phyloP scores from a whole-genome alignment of 2,797 vertebrate species.

The Erpetoichthys calabaricus region DNA sequence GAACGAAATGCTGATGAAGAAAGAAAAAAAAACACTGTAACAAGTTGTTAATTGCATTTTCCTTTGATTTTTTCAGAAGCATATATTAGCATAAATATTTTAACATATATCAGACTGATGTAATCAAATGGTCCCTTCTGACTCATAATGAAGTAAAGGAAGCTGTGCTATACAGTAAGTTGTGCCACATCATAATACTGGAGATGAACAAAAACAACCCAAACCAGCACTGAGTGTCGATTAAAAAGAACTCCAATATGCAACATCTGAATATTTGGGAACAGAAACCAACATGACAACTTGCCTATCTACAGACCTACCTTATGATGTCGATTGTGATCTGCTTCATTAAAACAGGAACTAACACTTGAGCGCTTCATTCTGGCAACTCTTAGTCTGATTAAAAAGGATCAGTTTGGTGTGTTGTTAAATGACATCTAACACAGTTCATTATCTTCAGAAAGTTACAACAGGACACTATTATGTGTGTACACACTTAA shows the following conservation, averaged over 20 bases:
- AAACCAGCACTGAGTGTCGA: constrained; percentile 22
- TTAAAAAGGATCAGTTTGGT: too few species aligned
- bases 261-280: constrained; percentile 44
- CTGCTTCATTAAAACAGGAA: too few species aligned
- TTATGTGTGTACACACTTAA: too few species aligned
- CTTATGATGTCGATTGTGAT: too few species aligned
- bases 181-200: constrained; percentile 3
- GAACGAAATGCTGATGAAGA: constrained; percentile 34
- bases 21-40: constrained; percentile 37
- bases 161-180: too few species aligned
- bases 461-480: too few species aligned
- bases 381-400: too few species aligned
- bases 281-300: constrained; percentile 22
- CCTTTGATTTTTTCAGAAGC: constrained; percentile 36
- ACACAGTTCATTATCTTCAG: too few species aligned
- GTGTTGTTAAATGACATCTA: too few species aligned
- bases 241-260: constrained; percentile 27
- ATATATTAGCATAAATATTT: constrained; percentile 37
- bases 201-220: constrained; percentile 2
- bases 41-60: constrained; percentile 50
- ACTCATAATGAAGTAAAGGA: not conserved
- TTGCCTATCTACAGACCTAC: too few species aligned
- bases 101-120: constrained; percentile 8
- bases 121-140: constrained; percentile 7
- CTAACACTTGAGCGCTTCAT: too few species aligned